These are phyloP conservation scores for Serilophus lunatus DNA, from an alignment of 2,113 vertebrate species.

Conservation along the genomic window DNA sequence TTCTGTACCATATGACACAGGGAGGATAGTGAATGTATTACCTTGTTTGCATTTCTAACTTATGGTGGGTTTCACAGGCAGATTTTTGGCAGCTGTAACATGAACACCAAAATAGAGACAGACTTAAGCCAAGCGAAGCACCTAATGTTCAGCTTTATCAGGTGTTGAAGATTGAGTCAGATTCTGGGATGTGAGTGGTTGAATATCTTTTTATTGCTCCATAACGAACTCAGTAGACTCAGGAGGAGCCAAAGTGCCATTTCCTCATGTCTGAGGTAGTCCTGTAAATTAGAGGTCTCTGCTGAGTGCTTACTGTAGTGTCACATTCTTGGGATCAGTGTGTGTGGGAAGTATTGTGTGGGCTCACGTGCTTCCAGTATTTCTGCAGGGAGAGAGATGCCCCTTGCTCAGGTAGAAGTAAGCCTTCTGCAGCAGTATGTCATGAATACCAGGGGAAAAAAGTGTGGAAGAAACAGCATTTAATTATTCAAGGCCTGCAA, in stretches of 20 bases:
- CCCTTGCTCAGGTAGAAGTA: neutral
- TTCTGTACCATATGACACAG: neutral
- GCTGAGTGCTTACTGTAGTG: neutral
- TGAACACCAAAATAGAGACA: neutral
- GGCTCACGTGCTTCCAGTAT: neutral
- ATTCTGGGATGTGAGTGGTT: slow-evolving; percentile 22
- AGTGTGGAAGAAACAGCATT: neutral
- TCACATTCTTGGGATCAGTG: neutral
- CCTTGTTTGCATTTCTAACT: neutral
- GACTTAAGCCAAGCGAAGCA: slow-evolving; percentile 3
- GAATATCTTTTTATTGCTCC: slow-evolving; percentile 24
- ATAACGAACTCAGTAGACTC: slow-evolving; percentile 24
- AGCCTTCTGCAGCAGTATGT: neutral
- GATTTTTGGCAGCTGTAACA: neutral
- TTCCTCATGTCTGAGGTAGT: neutral
- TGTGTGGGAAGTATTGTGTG: neutral
- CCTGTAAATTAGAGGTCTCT: slow-evolving; percentile 11
- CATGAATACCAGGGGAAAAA: neutral
- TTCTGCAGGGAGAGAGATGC: neutral
- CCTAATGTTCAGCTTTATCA: neutral
- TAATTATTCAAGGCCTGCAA: slow-evolving; percentile 53
- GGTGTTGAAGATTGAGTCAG: slow-evolving; percentile 34
- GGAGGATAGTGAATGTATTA: neutral
- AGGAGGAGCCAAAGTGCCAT: slow-evolving; percentile 7
- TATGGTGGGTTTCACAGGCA: neutral